Percentiles rank a stretch among this genome's conserved stretches.
Conservation (phyloP, 2,113 vertebrate genomes). For the Carassius carassius region DNA sequence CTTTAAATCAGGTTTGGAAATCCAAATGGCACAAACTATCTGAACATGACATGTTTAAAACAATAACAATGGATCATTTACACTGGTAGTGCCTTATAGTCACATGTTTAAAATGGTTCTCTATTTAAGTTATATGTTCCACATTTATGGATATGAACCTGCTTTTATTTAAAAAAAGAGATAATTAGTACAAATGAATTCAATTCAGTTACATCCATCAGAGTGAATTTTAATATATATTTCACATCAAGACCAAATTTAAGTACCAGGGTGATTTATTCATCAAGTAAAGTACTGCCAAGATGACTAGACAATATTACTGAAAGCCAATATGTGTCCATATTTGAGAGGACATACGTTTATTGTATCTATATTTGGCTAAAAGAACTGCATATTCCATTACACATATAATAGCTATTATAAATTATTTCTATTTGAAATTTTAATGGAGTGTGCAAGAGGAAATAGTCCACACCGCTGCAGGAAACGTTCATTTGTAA, state of each 20-base stretch:
- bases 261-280: conserved; percentile 34
- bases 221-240: conserved; percentile 30
- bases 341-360: conserved; percentile 5
- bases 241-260: background rate
- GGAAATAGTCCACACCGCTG: background rate
- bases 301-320: conserved; percentile 20
- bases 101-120: conserved; percentile 30
- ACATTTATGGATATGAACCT: background rate
- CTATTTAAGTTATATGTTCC: background rate
- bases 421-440: conserved; percentile 26
- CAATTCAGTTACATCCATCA: background rate
- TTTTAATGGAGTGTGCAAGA: background rate
- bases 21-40: background rate
- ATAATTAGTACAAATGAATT: background rate
- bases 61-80: conserved; percentile 34
- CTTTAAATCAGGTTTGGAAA: conserved; percentile 4
- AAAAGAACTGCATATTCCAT: conserved; percentile 12
- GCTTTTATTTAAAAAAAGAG: background rate
- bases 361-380: conserved; percentile 28
- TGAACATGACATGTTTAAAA: conserved; percentile 16
- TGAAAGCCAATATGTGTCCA: conserved; percentile 28
- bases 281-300: conserved; percentile 34
- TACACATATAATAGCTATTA: conserved; percentile 19
- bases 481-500: background rate
- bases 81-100: conserved; percentile 58